phyloP scores from a whole-genome alignment of 2,113 vertebrate species.

The Proterorhinus semilunaris region DNA sequence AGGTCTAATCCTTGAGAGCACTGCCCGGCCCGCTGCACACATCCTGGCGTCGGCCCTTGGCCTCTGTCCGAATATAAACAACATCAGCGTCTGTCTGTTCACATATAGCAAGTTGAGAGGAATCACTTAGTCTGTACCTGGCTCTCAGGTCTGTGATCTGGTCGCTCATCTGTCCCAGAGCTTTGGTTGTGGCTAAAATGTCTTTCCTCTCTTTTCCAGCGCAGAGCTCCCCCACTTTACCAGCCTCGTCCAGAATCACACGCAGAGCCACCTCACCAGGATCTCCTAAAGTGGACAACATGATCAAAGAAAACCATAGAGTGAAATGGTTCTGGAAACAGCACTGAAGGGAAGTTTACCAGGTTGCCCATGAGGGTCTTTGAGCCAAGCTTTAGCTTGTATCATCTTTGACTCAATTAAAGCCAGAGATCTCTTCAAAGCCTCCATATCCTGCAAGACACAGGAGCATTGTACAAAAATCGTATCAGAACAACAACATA shows the following conservation, averaged over 20 bases:
- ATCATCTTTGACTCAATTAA: constrained; percentile 95
- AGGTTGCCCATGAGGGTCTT: constrained; percentile 89
- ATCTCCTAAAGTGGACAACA: constrained; percentile 77
- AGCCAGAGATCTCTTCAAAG: constrained; percentile 92
- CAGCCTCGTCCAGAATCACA: constrained; percentile 94
- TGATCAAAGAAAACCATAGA: not conserved
- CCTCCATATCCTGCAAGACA: constrained; percentile 90
- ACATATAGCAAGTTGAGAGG: constrained; percentile 2
- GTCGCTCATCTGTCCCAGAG: constrained; percentile 93
- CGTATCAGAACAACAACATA: constrained; percentile 6
- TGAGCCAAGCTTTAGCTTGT: constrained; percentile 94
- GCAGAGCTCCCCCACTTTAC: constrained; percentile 95
- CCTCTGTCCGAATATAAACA: constrained; percentile 73
- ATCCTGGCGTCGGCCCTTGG: constrained; percentile 85
- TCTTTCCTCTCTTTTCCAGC: constrained; percentile 94
- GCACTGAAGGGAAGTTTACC: constrained; percentile 72
- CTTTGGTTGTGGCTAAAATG: constrained; percentile 88
- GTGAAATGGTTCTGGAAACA: not conserved
- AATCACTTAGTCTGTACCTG: constrained; percentile 73
- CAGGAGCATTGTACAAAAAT: constrained; percentile 6
- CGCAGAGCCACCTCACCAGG: constrained; percentile 90
- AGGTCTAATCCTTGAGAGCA: constrained; percentile 92
- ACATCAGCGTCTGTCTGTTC: constrained; percentile 14
- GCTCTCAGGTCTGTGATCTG: constrained; percentile 89
- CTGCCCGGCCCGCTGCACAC: constrained; percentile 93